Conservation (phyloP, 2,888 invertebrate genomes). For the Phanerotoma sp. region DNA sequence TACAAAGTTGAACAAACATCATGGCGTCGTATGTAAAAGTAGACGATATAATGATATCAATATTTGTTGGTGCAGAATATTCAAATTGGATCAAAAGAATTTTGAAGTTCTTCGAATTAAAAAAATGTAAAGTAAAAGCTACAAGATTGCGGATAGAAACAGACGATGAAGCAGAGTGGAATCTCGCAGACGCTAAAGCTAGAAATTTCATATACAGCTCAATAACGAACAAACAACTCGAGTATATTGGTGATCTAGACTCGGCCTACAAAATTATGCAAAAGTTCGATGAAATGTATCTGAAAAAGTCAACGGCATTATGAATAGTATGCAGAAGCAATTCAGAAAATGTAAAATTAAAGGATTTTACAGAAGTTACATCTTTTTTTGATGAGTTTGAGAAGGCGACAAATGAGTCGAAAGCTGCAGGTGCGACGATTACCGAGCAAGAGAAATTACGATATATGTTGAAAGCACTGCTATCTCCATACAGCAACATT, state of each 20-base stretch:
- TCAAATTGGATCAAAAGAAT: conserved; percentile 29
- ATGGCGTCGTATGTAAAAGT: conserved; percentile 18
- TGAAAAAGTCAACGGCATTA: neutral
- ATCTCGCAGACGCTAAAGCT: neutral
- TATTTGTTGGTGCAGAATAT: conserved; percentile 30
- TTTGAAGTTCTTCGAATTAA: conserved; percentile 20
- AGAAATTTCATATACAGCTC: neutral
- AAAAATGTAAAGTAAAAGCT: conserved; percentile 22
- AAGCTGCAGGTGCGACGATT: conserved; percentile 32
- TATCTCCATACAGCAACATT: conserved; percentile 35
- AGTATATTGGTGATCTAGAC: neutral
- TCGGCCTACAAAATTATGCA: neutral
- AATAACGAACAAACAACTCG: neutral
- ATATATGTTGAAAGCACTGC: conserved; percentile 38
- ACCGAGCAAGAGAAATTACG: conserved; percentile 36
- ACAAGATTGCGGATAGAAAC: conserved; percentile 6
- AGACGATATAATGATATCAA: conserved; percentile 26
- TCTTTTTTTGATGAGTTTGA: conserved; percentile 36
- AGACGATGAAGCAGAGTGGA: conserved; percentile 5
- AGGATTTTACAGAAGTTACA: conserved; percentile 25
- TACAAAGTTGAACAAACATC: no score
- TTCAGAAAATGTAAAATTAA: neutral
- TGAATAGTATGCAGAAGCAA: neutral
- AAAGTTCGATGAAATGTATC: conserved; percentile 1
- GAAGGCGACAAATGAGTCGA: conserved; percentile 34